These are phyloP conservation scores for Ophion obscuratus DNA, from an alignment of 2,888 invertebrate genomes.

Conservation along the genomic window DNA sequence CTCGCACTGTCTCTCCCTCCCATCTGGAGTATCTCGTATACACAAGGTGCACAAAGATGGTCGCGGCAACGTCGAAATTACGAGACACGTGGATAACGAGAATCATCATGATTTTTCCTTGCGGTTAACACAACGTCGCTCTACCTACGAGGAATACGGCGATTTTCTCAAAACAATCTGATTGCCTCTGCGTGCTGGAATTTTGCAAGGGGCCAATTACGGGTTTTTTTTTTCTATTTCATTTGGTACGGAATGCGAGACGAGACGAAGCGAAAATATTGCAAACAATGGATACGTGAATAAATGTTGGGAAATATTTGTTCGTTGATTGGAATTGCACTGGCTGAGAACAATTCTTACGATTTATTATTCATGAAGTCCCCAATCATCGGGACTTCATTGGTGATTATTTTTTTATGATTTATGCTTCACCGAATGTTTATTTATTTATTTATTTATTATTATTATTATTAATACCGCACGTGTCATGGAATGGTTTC, in stretches of 20 bases:
- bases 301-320: no score
- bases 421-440: background rate
- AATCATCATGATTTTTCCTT: constrained; percentile 50
- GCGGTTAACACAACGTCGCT: constrained; percentile 27
- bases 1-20: background rate
- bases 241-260: background rate
- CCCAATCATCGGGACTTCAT: background rate
- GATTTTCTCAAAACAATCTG: constrained; percentile 45
- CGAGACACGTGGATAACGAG: constrained; percentile 62
- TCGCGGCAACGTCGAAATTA: constrained; percentile 44
- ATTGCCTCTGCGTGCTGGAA: constrained; percentile 32
- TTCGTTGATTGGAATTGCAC: background rate
- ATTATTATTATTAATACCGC: background rate
- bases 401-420: background rate
- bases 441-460: background rate
- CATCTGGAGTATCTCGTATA: background rate
- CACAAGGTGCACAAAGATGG: background rate
- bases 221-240: background rate
- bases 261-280: background rate
- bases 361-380: background rate
- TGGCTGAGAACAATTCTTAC: background rate
- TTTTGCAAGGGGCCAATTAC: constrained; percentile 36
- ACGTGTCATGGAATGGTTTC: background rate
- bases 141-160: constrained; percentile 10
- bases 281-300: no score